phyloP scores from a whole-genome alignment of 2,797 vertebrate genomes.

The Syncerus caffer region DNA sequence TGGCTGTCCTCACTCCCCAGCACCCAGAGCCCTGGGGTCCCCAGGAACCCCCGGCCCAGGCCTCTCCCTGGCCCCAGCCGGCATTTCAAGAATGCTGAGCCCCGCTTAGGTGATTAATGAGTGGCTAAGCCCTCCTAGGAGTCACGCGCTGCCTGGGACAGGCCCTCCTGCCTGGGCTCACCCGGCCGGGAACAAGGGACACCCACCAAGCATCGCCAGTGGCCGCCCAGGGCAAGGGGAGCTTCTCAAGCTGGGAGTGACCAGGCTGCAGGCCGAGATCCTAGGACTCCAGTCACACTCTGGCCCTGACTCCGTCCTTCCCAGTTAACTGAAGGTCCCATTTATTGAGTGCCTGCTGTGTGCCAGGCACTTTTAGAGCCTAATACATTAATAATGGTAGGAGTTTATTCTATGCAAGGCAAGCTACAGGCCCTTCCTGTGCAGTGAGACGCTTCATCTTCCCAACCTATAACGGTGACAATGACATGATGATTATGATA shows the following conservation, averaged over 20 bases:
- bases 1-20: background rate
- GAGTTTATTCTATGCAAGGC: background rate
- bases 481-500: rapidly evolving
- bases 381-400: background rate
- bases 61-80: conserved; percentile 38
- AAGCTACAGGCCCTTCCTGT: background rate
- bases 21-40: conserved; percentile 43
- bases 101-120: conserved; percentile 86
- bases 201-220: background rate
- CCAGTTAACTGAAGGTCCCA: background rate
- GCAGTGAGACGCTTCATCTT: background rate
- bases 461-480: rapidly evolving
- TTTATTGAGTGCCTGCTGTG: background rate
- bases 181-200: background rate
- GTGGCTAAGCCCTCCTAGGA: conserved; percentile 79
- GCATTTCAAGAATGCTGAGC: conserved; percentile 75
- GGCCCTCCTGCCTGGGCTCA: conserved; percentile 45
- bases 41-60: conserved; percentile 33
- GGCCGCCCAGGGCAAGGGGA: background rate
- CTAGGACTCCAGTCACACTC: background rate
- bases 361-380: background rate
- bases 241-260: background rate
- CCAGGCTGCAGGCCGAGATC: background rate
- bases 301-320: no score
- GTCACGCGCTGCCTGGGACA: conserved; percentile 81